Base-by-base conservation (phyloP, 2,888 invertebrate genomes). In the Autographa gamma region DNA sequence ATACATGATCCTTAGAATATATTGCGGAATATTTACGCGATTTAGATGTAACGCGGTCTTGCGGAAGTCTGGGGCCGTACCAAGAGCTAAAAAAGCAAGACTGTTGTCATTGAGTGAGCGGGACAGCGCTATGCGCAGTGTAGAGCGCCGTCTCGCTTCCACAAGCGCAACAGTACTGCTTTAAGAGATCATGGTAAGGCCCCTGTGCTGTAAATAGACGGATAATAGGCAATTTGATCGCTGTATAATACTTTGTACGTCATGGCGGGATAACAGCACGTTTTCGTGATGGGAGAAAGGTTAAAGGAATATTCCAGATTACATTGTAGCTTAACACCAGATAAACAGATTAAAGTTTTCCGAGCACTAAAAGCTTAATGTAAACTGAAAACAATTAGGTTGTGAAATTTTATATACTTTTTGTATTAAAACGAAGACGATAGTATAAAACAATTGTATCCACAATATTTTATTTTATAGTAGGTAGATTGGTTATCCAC, bases 1-100 rank as follows among this genome's bases (percentile, higher is more conserved):
- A 79, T 82, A 66, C 79, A 64, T 58, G 63, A 74, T 79, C 78
- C 74, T 76, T 66, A 64, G 62, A 79, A 69, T 19, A 70, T 64
- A 63, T 67, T 69, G 60, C 18, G 41, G 13, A 56, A 48, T 63
- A 18, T 38, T 66, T 64, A 62, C 58, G 54, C 8, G 25, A 63
- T 72, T 70, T 71, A 54, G 48, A 59, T 13, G 52, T 63, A 73
- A 81, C 80, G 74, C 60, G 60, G 54, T 66, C 56, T 41, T 69
- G 56, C 61, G 65, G 67, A 69, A 63, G 62, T 56, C 32, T 25
- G 25, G 25, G 25, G 25, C 25, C 3, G 25, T 25, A 25, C 25
- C 25, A 25, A 2, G 25, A 25, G 25, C 25, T 25, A 1, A 2
- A 2, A 25, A 25, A 25, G 25, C 25, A 25, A 3, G 25, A 3